These are phyloP conservation scores for Cydia pomonella DNA, from an alignment of 1,140 invertebrate species.

Conservation along the genomic window DNA sequence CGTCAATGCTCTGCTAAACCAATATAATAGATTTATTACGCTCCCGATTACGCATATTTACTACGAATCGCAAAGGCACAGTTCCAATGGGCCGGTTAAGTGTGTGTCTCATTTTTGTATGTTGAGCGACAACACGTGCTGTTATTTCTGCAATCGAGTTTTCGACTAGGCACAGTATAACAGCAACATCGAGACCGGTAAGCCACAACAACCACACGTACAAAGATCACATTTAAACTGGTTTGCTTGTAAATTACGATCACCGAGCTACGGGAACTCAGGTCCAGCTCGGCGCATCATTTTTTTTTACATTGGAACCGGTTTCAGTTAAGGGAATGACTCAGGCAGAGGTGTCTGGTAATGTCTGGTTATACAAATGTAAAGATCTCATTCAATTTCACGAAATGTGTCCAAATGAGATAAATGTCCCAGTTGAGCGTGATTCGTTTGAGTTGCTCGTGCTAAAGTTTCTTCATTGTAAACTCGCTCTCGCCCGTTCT, in stretches of 20 bases:
- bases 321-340: slow-evolving; percentile 68
- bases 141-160: not conserved
- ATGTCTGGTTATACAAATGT: slow-evolving; percentile 33
- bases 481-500: slow-evolving; percentile 14
- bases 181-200: not conserved
- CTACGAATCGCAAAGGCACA: not conserved
- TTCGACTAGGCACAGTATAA: not conserved
- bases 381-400: slow-evolving; percentile 31
- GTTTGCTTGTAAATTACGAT: not conserved
- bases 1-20: not conserved
- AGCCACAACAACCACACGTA: not conserved
- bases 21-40: not conserved
- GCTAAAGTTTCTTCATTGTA: slow-evolving; percentile 32
- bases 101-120: not conserved
- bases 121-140: not conserved
- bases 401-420: slow-evolving; percentile 23
- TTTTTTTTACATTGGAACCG: slow-evolving; percentile 65
- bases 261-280: not conserved
- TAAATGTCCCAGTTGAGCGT: slow-evolving; percentile 5
- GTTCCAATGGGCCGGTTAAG: not conserved
- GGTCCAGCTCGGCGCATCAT: slow-evolving; percentile 54
- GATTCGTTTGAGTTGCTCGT: not conserved
- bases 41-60: too few relatives aligned
- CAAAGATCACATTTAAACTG: not conserved
- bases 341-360: slow-evolving; percentile 49